Evolutionary conservation across 2,797 vertebrate species (phyloP).

Genomic region (Gymnoscopelus braueri): DNA sequence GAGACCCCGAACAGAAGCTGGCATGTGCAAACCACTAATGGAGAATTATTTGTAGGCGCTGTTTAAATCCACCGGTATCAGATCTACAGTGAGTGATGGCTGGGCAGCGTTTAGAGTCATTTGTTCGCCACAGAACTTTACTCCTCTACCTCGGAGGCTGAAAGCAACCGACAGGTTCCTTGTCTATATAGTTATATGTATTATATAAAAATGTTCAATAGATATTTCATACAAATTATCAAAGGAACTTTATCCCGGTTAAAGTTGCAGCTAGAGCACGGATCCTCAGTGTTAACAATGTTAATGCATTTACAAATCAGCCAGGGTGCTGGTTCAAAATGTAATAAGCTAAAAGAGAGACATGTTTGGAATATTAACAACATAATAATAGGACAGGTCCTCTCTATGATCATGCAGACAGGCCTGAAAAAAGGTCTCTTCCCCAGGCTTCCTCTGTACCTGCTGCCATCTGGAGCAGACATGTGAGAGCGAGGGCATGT

Average conservation of each 20-base stretch:
- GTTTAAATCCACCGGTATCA: constrained; percentile 2
- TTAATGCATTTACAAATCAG: not conserved
- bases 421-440: constrained; percentile 51
- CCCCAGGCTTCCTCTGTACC: constrained; percentile 63
- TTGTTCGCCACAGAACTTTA: not conserved
- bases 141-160: too few species aligned
- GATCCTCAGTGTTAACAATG: too few species aligned
- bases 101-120: too few species aligned
- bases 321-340: constrained; percentile 39
- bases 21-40: constrained; percentile 12
- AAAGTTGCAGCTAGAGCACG: not conserved
- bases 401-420: constrained; percentile 36
- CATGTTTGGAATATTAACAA: constrained; percentile 48
- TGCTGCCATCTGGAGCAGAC: constrained; percentile 75
- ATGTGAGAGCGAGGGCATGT: constrained; percentile 63
- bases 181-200: too few species aligned
- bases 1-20: constrained; percentile 5
- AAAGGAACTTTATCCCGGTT: not conserved
- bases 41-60: constrained; percentile 7
- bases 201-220: too few species aligned
- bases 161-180: too few species aligned
- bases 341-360: constrained; percentile 34
- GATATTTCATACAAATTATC: too few species aligned
- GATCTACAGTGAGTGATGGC: not conserved
- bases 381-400: constrained; percentile 34